phyloP scores from a whole-genome alignment of 2,797 vertebrate genomes.

The Urophycis tenuis region DNA sequence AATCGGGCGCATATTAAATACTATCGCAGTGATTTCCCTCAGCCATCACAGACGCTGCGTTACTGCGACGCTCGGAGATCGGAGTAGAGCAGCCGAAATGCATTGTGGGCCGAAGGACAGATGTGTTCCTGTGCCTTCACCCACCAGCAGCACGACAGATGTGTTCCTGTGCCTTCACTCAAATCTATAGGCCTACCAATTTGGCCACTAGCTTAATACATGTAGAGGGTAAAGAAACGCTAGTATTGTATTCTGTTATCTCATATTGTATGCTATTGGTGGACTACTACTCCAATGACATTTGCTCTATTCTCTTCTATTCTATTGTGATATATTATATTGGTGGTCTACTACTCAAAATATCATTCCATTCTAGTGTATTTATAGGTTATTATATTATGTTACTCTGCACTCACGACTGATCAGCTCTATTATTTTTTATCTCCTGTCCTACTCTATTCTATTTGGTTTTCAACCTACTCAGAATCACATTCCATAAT shows the following conservation, averaged over 20 bases:
- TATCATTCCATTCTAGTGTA: not conserved
- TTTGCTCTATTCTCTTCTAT: not conserved
- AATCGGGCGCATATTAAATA: slow-evolving; percentile 64
- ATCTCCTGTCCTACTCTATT: not conserved
- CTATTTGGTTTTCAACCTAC: not conserved
- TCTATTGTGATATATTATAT: not conserved
- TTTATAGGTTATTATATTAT: not conserved
- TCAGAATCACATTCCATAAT: not conserved
- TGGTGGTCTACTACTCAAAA: not conserved
- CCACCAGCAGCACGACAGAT: slow-evolving; percentile 37
- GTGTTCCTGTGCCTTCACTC: slow-evolving; percentile 42
- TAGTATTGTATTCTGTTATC: not conserved
- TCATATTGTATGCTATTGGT: not conserved
- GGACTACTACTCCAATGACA: no score
- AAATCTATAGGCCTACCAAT: not conserved
- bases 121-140: slow-evolving; percentile 47
- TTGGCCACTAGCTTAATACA: not conserved
- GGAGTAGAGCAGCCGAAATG: slow-evolving; percentile 42
- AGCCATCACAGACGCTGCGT: slow-evolving; percentile 57
- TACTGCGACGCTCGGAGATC: slow-evolving; percentile 47
- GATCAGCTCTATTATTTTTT: not conserved
- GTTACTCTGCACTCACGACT: not conserved
- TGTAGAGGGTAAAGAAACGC: not conserved
- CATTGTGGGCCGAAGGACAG: slow-evolving; percentile 47
- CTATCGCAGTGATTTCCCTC: slow-evolving; percentile 36